phyloP scores from a whole-genome alignment of 37 sponge, comb jelly and placozoan species.

The Aplysina aerophoba region DNA sequence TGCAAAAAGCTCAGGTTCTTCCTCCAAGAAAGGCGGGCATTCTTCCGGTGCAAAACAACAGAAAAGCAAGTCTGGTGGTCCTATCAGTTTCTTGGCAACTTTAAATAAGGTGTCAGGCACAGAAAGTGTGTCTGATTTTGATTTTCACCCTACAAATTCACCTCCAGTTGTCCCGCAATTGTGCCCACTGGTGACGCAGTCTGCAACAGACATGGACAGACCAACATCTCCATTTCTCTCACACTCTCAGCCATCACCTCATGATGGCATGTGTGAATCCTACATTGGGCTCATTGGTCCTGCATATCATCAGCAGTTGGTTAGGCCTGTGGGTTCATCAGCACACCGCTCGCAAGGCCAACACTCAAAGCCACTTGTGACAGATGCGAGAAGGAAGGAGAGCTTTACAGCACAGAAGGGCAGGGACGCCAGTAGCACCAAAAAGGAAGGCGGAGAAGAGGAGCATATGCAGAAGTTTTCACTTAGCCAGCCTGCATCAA shows the following conservation, averaged over 20 bases:
- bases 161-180: neutral
- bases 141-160: neutral
- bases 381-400: neutral
- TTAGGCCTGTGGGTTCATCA: no score
- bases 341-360: neutral
- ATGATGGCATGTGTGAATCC: neutral
- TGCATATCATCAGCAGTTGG: neutral
- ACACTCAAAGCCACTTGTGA: neutral
- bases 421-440: no score
- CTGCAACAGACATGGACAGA: no score
- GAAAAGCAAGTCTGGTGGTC: neutral
- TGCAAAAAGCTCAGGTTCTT: no score
- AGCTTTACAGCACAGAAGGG: neutral
- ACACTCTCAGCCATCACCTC: neutral
- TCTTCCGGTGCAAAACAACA: no score
- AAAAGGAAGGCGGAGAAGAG: neutral
- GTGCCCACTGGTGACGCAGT: neutral
- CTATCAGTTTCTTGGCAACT: slow-evolving; percentile 3
- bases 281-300: slow-evolving; percentile 20
- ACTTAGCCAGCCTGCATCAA: slow-evolving; percentile 12
- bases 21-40: no score
- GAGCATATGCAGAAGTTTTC: neutral
- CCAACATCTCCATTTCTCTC: neutral
- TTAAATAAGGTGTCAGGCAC: slow-evolving; percentile 25
- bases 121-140: slow-evolving; percentile 34